A percentile compares a stretch with the other conserved stretches of the same genome.
phyloP scores from a whole-genome alignment of 2,888 invertebrate species.

The Psylliodes chrysocephalus region DNA sequence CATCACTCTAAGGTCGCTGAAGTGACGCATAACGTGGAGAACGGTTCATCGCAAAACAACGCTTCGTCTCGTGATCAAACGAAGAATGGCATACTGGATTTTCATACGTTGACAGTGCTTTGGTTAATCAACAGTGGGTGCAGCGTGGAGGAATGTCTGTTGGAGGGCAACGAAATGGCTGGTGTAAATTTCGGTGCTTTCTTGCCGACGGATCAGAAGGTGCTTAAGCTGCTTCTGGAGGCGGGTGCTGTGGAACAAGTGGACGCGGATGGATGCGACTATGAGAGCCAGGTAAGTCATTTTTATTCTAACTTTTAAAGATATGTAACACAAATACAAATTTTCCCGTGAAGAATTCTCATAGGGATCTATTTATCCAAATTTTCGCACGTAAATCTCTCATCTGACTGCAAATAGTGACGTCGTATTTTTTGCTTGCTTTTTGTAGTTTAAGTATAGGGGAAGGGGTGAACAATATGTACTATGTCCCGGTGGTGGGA shows the following conservation, averaged over 20 bases:
- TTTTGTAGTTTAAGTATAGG: no score
- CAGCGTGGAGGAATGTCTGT: slow-evolving; percentile 70
- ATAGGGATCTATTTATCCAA: no score
- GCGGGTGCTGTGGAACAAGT: slow-evolving; percentile 73
- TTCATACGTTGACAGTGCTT: slow-evolving; percentile 76
- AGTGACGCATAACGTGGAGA: slow-evolving; percentile 34
- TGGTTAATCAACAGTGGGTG: slow-evolving; percentile 81
- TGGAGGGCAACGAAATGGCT: slow-evolving; percentile 63
- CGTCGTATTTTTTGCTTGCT: no score
- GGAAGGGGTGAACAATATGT: no score
- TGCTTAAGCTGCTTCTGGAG: slow-evolving; percentile 77
- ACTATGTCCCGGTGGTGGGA: no score
- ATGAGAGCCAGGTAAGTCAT: slow-evolving; percentile 61
- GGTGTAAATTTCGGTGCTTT: slow-evolving; percentile 68
- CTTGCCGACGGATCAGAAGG: slow-evolving; percentile 76
- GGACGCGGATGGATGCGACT: slow-evolving; percentile 63
- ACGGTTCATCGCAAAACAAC: slow-evolving; percentile 32
- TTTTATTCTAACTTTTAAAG: neutral
- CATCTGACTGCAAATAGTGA: no score
- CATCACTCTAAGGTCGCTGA: slow-evolving; percentile 13
- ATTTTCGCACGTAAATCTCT: no score
- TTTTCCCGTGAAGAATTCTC: no score
- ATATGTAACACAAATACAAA: no score
- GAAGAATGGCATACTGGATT: slow-evolving; percentile 62
- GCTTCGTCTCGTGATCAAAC: slow-evolving; percentile 27